Evolutionary conservation across 2,888 invertebrate species (phyloP), one percentile per base, ranked within the genome.

Genomic region (Actias luna): DNA sequence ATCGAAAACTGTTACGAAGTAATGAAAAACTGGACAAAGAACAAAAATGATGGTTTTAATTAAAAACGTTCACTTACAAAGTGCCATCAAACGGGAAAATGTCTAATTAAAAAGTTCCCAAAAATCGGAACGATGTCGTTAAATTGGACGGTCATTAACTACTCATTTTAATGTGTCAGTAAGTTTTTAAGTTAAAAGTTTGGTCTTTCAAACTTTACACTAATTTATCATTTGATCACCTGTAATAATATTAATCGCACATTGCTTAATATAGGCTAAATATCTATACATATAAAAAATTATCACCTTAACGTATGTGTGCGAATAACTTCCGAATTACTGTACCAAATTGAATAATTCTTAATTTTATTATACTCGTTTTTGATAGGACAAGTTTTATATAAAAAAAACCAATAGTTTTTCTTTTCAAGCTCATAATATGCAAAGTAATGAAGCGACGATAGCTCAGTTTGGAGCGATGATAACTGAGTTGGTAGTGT

Each of bases 31-130:
- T 22, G 46, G 50, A 22, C 52, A 61, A 61, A 61, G 50, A 60
- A 60, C 57, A 61, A 64, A 57, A 52, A 61, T 60, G 61, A 50
- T 29, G 60, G 27, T 59, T 64, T 64, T 59, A 67, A 67, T 64
- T 65, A 61, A 65, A 61, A 57, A 60, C 42, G 57, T 29, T 29
- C 39, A 61, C 57, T 61, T 27, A 57, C 61, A 61, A 61, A 61
- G 61, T 55, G 29, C 36, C 42, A n/a, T 25, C 25, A 35, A 57
- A 57, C 39, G 55, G 61, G 59, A 46, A 61, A 39, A 61, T 29
- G 36, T 61, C 29, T 39, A 61, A 57, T 61, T 61, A 61, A 36
- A 55, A 61, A 36, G 36, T 29, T 52, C 29, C 57, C 18, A 61
- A 61, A 61, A 61, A 59, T 59, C 46, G 42, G 5, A 46, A 8